phyloP scores from a whole-genome alignment of 37 sponge, comb jelly and placozoan species.

The Haliclona indistincta region DNA sequence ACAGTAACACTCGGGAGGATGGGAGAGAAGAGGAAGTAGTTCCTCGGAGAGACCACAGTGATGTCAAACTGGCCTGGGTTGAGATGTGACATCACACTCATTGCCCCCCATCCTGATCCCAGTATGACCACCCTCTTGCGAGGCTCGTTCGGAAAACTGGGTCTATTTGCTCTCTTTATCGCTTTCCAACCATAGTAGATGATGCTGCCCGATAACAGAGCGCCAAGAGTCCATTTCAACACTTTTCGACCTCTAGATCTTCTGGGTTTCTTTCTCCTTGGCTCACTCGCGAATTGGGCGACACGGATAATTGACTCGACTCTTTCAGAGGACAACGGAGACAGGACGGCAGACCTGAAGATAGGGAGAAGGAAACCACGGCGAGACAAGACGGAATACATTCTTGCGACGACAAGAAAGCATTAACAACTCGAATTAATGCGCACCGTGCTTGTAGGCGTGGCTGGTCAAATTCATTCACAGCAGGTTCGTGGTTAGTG shows the following conservation, averaged over 20 bases:
- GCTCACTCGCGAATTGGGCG: background rate
- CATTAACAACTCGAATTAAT: too few relatives aligned
- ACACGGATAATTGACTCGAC: background rate
- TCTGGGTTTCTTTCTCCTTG: background rate
- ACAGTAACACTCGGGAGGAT: conserved; percentile 76
- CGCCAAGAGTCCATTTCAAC: conserved; percentile 9
- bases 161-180: conserved; percentile 12
- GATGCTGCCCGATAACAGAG: background rate
- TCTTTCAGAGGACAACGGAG: background rate
- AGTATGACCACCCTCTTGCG: conserved; percentile 62
- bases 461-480: too few relatives aligned
- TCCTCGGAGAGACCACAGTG: conserved; percentile 63
- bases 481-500: too few relatives aligned
- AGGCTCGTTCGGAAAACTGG: conserved; percentile 18
- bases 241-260: conserved; percentile 14
- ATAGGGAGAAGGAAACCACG: background rate
- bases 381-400: too few relatives aligned
- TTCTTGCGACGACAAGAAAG: too few relatives aligned
- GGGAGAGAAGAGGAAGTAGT: conserved; percentile 76
- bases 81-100: conserved; percentile 58
- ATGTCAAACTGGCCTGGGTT: conserved; percentile 64
- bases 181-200: conserved; percentile 32
- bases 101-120: conserved; percentile 76
- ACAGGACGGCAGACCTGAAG: background rate
- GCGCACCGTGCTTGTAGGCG: too few relatives aligned